Evolutionary conservation across 2,797 vertebrate genomes (phyloP), one percentile per base, ranked within the genome.

Genomic region (Ciconia nigra): DNA sequence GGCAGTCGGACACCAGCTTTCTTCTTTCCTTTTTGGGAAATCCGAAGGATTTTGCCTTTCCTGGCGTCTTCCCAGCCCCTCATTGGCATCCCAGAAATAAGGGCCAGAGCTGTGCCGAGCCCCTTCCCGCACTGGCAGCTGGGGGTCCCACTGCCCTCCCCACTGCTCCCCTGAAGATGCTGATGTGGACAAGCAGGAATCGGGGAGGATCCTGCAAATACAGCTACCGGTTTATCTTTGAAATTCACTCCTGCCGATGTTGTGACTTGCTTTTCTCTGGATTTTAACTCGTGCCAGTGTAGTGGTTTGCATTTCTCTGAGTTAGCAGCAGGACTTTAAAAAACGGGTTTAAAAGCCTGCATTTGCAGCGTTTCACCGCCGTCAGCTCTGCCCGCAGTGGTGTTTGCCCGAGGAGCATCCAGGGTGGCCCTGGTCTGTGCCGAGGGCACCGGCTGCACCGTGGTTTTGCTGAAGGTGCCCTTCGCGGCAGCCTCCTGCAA

Each of bases 21-120:
- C 71, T 80, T 20, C 90, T 76, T 92, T n/a, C 83, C 81, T 90
- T 93, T 90, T 73, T 73, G 88, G 93, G 92, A 92, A 92, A 79
- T 84, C 66, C 9, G 1, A 41, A 37, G 71, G 51, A 73, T 87
- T 94, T 90, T 93, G 74, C 81, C 89, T 87, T 84, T 87, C 35
- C 66, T 93, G 70, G 80, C 70, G 0, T 42, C 58, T 83, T 66
- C 83, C 88, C 90, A 82, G 58, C 58, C 69, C n/a, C 54, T 89
- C 13, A 1, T 7, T 91, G 78, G 55, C 87, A 59, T 74, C 44
- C 16, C 41, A 26, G 86, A 51, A 89, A 28, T 24, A 25, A 78
- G 52, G 72, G 47, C 24, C 57, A 46, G 91, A 29, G 67, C 37
- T 1, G 9, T 4, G 57, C 13, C 1, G 21, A 61, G 71, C 85